phyloP scores from a whole-genome alignment of 1,140 invertebrate species.

The Tetragonula clypearis region DNA sequence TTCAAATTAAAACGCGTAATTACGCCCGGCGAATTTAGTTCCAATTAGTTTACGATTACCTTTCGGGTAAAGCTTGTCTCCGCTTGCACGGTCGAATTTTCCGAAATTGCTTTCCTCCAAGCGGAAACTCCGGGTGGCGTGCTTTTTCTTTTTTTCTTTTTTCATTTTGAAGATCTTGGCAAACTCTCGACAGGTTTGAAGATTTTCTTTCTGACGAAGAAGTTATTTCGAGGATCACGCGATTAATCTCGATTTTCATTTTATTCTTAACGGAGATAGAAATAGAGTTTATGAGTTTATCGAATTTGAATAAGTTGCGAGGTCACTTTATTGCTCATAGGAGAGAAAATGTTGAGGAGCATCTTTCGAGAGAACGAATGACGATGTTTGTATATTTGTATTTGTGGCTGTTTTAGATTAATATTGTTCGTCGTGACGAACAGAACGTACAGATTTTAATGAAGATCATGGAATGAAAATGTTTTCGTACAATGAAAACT shows the following conservation, averaged over 20 bases:
- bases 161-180: background rate
- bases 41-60: constrained; percentile 76
- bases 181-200: background rate
- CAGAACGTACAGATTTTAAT: background rate
- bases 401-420: background rate
- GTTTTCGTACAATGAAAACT: too few relatives aligned
- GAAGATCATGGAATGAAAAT: too few relatives aligned
- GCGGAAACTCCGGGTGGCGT: background rate
- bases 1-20: constrained; percentile 78
- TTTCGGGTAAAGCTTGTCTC: constrained; percentile 34
- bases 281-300: background rate
- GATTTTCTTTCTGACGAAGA: background rate
- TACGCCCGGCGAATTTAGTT: constrained; percentile 74
- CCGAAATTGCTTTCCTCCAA: constrained; percentile 39
- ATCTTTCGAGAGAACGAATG: background rate
- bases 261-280: background rate
- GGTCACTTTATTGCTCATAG: background rate
- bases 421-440: background rate
- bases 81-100: constrained; percentile 41
- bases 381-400: background rate
- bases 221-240: too few relatives aligned
- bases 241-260: background rate
- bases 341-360: background rate
- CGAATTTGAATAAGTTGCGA: too few relatives aligned
- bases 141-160: too few relatives aligned